Conservation (phyloP, 1,140 invertebrate species). For the Brachionus paranguensis region DNA sequence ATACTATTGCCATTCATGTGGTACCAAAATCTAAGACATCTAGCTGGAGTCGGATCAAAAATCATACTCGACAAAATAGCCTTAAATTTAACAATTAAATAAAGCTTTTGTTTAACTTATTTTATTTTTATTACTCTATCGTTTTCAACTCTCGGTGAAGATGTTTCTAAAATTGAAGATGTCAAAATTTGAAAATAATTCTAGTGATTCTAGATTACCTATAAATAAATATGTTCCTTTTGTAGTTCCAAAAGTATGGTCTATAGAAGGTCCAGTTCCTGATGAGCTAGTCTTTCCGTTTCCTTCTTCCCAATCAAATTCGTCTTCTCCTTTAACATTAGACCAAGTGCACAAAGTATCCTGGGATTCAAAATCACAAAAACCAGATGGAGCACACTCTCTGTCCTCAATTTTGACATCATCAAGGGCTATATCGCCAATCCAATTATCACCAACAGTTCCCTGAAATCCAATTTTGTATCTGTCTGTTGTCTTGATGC, state of each 20-base stretch:
- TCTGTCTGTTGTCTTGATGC: not conserved
- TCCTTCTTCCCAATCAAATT: constrained; percentile 49
- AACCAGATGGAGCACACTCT: not conserved
- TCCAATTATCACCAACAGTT: not conserved
- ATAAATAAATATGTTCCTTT: constrained; percentile 50
- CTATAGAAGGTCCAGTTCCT: constrained; percentile 57
- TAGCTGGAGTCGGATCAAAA: not conserved
- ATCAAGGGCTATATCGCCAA: constrained; percentile 24
- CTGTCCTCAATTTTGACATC: constrained; percentile 8
- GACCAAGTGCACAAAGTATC: constrained; percentile 57
- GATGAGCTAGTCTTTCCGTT: constrained; percentile 43
- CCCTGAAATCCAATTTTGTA: constrained; percentile 13
- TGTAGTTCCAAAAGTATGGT: constrained; percentile 57
- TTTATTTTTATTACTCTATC: constrained; percentile 42
- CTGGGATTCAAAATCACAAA: constrained; percentile 45
- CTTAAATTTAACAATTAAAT: not conserved
- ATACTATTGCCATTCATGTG: constrained; percentile 50
- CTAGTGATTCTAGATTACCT: not conserved
- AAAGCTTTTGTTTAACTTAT: not conserved
- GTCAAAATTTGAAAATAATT: not conserved
- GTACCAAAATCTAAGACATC: constrained; percentile 43
- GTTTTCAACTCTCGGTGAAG: constrained; percentile 42
- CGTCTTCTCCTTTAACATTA: constrained; percentile 43
- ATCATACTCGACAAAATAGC: constrained; percentile 51
- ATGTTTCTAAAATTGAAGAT: constrained; percentile 40